Percentiles rank a stretch among this genome's conserved stretches.
Conservation (phyloP, 2,113 vertebrate species). For the Cranoglanis bouderius region DNA sequence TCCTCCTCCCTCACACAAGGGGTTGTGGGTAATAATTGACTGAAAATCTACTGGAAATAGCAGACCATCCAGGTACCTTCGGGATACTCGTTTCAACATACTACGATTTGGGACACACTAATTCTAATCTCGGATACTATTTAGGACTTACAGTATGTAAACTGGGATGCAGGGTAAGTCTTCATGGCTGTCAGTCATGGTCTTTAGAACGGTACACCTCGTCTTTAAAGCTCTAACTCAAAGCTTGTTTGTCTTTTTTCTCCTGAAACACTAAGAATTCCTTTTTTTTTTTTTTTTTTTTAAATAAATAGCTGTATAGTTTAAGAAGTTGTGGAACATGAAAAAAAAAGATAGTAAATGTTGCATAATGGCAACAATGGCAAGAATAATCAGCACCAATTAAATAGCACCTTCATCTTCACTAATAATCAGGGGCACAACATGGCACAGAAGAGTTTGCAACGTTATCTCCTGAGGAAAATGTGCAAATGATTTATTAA, state of each 20-base stretch:
- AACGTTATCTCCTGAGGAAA: not conserved
- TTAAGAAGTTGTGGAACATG: not conserved
- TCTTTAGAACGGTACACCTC: not conserved
- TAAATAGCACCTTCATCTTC: not conserved
- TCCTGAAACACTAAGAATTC: not conserved
- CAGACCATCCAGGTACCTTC: too few species aligned
- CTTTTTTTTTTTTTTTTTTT: not conserved
- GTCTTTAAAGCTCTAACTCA: not conserved
- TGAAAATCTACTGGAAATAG: too few species aligned
- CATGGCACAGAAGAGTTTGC: not conserved
- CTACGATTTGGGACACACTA: too few species aligned
- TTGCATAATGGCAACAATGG: not conserved
- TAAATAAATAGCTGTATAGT: not conserved
- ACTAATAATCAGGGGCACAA: not conserved
- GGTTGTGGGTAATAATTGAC: too few species aligned
- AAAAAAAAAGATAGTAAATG: not conserved
- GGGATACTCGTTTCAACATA: too few species aligned
- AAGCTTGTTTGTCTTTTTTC: not conserved
- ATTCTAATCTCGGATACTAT: too few species aligned
- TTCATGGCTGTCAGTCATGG: not conserved
- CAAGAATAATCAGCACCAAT: not conserved
- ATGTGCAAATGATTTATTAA: constrained; percentile 4
- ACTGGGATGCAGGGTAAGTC: not conserved
- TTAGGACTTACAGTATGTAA: too few species aligned
- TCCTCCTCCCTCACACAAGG: too few species aligned